Conservation (phyloP, 2,888 invertebrate species). For the Elysia crispata region DNA sequence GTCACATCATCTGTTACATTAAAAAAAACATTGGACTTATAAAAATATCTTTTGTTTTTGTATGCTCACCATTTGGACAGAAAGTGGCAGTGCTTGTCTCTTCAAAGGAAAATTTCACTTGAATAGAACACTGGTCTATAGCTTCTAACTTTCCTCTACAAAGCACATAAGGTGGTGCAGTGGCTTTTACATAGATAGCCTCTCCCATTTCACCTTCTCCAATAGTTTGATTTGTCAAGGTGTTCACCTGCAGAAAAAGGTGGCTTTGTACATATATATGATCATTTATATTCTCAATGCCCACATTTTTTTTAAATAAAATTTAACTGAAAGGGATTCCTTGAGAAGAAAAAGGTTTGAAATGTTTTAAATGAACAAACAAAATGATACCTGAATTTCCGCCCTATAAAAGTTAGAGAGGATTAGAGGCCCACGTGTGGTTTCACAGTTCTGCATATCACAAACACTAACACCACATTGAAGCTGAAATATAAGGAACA, state of each 20-base stretch:
- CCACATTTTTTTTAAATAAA: too few species aligned
- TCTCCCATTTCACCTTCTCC: conserved; percentile 49
- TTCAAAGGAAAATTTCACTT: conserved; percentile 19
- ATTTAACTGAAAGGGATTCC: too few species aligned
- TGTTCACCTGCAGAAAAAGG: conserved; percentile 22
- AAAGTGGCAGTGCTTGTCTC: background rate
- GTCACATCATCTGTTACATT: too few species aligned
- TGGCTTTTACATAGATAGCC: conserved; percentile 44
- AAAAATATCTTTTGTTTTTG: too few species aligned
- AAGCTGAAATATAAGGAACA: conserved; percentile 50
- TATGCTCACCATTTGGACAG: conserved; percentile 41
- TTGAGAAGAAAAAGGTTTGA: background rate
- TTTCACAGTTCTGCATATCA: conserved; percentile 54
- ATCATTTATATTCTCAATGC: too few species aligned
- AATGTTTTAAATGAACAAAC: background rate
- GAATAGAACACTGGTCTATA: conserved; percentile 42
- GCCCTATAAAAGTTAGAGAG: conserved; percentile 55
- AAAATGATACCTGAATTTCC: conserved; percentile 54
- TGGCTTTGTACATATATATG: too few species aligned
- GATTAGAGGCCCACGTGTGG: conserved; percentile 54
- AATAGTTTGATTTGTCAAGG: conserved; percentile 41
- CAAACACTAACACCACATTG: conserved; percentile 62
- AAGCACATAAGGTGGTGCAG: conserved; percentile 54
- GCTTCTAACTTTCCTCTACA: conserved; percentile 48
- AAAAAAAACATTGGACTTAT: too few species aligned